phyloP scores from a whole-genome alignment of 2,888 invertebrate genomes.

The Drosophila pseudotalamancana region DNA sequence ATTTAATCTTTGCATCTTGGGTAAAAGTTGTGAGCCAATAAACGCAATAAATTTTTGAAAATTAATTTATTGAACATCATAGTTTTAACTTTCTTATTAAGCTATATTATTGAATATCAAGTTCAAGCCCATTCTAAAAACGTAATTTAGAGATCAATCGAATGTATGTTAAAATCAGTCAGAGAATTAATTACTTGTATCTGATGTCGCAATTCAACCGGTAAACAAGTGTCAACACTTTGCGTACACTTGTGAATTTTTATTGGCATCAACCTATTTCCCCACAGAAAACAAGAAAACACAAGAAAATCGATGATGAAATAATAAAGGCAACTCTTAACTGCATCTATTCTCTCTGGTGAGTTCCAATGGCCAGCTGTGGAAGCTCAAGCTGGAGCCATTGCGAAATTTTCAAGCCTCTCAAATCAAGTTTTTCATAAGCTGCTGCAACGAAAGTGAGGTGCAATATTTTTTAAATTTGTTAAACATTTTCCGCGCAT shows the following conservation, averaged over 20 bases:
- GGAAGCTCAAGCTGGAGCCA: slow-evolving; percentile 1
- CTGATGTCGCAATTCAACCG: slow-evolving; percentile 44
- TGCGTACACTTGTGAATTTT: slow-evolving; percentile 42
- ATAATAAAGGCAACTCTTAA: slow-evolving; percentile 30
- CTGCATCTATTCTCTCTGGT: slow-evolving; percentile 62
- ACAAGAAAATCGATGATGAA: slow-evolving; percentile 54
- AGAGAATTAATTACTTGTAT: slow-evolving; percentile 25
- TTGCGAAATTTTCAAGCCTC: slow-evolving; percentile 60
- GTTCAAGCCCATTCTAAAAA: slow-evolving; percentile 30
- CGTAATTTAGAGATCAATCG: background rate
- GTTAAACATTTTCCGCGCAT: slow-evolving; percentile 38
- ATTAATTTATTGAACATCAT: too few species aligned
- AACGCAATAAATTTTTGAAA: too few species aligned
- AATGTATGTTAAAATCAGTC: slow-evolving; percentile 11
- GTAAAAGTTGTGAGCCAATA: background rate
- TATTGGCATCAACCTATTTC: slow-evolving; percentile 52
- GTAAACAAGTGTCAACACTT: slow-evolving; percentile 59
- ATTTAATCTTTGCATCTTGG: background rate
- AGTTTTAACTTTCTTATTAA: too few species aligned
- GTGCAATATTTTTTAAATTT: slow-evolving; percentile 61
- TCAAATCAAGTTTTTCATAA: slow-evolving; percentile 68
- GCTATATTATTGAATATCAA: too few species aligned
- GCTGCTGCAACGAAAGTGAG: slow-evolving; percentile 51
- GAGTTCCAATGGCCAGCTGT: slow-evolving; percentile 40
- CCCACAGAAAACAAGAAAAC: slow-evolving; percentile 44